Base-by-base conservation (phyloP, 2,888 invertebrate genomes). In the Allacma fusca region DNA sequence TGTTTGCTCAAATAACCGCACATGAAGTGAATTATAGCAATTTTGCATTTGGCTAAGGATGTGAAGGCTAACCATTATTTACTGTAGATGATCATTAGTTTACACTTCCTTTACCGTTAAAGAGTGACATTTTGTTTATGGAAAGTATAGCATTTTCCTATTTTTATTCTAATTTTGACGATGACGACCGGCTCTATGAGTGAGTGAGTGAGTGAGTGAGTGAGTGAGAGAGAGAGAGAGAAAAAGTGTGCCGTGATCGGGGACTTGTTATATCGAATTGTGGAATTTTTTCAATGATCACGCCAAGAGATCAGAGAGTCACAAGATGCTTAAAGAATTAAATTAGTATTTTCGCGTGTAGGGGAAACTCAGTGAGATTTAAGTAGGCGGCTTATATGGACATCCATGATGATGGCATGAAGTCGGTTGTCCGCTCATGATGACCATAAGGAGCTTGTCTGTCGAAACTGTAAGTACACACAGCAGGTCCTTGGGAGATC, bases 311-410 rank as follows among this genome's bases (percentile, higher is more conserved):
- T 40, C 13, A 40, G 40, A 40, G 24, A 26, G n/a, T n/a, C 65
- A 26, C 24, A 16, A 19, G 4, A 26, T 24, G 65, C 9, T 69
- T 69, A 43, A 29, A 70, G 16, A 50, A 70, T 70, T 50, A 70
- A 70, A 70, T 70, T 70, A 70, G 50, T 44, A 50, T 70, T 70
- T 70, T 43, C 40, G 34, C 29, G 28, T 24, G 29, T 26, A 12
- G 13, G 21, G 29, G 29, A 68, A 68, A 68, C 68, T 68, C 16
- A n/a, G 7, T 50, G 16, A 50, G 16, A 16, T 50, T 50, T 50
- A n/a, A 50, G 74, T 65, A 67, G 74, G 74, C 26, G 23, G 43
- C 16, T 9, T 23, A 43, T 74, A 40, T 74, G 74, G 74, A 19
- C 65, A 74, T 29, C 40, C 73, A 34, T 23, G 26, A 34, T 72